A percentile compares a stretch with the other conserved stretches of the same genome.
These are phyloP conservation scores for Drosophila rufa DNA, from an alignment of 1,140 invertebrate genomes.

Conservation along the genomic window DNA sequence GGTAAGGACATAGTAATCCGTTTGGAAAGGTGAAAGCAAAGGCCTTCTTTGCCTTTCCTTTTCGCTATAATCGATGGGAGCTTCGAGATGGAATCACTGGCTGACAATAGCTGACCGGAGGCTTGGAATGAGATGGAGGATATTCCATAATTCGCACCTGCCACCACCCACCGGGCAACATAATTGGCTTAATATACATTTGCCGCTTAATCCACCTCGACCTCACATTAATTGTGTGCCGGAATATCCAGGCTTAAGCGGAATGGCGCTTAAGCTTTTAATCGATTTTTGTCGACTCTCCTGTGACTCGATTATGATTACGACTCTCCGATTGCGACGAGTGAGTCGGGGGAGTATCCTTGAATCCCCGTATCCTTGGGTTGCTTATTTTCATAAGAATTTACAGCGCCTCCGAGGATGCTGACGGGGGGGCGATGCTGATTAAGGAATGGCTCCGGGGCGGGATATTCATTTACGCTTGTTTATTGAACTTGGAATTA, in stretches of 20 bases:
- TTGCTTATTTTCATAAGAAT: constrained; percentile 74
- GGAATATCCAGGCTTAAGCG: constrained; percentile 52
- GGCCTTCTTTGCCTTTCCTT: constrained; percentile 17
- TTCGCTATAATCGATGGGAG: constrained; percentile 35
- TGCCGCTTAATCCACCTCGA: constrained; percentile 15
- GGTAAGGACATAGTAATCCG: constrained; percentile 50
- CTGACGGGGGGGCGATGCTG: constrained; percentile 24
- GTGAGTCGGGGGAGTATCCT: constrained; percentile 2
- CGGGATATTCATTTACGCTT: constrained; percentile 54
- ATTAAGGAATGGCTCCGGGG: constrained; percentile 54
- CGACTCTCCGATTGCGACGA: constrained; percentile 45
- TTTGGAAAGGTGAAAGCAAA: constrained; percentile 27
- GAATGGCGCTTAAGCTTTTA: constrained; percentile 71
- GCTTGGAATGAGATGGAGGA: not conserved
- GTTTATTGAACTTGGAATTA: constrained; percentile 84
- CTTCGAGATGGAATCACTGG: constrained; percentile 14
- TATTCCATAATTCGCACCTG: constrained; percentile 8
- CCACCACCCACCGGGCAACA: too few relatives aligned
- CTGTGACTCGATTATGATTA: constrained; percentile 66
- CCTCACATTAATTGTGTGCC: constrained; percentile 26
- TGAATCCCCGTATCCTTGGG: constrained; percentile 18
- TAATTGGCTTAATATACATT: constrained; percentile 33
- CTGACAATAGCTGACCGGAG: not conserved
- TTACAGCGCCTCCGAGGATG: constrained; percentile 51
- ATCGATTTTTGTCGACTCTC: constrained; percentile 69